Conservation (phyloP, 2,888 invertebrate genomes). For the Bugulina stolonifera region DNA sequence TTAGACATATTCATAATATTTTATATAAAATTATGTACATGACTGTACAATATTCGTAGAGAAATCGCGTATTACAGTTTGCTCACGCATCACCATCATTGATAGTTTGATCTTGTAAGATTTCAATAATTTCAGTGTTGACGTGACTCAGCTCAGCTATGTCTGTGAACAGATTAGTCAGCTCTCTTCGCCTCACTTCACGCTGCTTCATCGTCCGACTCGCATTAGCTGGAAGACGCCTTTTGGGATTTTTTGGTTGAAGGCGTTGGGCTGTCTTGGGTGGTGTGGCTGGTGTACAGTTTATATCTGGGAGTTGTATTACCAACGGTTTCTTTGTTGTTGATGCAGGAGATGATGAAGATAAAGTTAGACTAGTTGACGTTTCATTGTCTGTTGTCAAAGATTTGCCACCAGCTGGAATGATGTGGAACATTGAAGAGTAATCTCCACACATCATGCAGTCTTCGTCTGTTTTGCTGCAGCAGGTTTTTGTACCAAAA, state of each 20-base stretch:
- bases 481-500: no score
- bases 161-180: not conserved
- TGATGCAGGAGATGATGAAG: no score
- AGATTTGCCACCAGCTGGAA: no score
- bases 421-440: not conserved
- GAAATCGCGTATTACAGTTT: not conserved
- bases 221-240: no score
- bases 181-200: not conserved
- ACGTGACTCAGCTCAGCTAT: not conserved
- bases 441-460: not conserved
- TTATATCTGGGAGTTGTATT: conserved; percentile 2
- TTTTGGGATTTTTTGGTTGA: no score
- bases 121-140: not conserved
- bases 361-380: no score
- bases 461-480: not conserved
- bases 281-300: conserved; percentile 14
- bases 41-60: no score
- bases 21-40: no score
- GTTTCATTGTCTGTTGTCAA: no score
- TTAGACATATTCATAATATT: no score
- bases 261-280: not conserved
- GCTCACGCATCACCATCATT: not conserved
- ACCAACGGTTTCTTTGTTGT: not conserved
- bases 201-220: no score
- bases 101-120: not conserved